Evolutionary conservation across 1,140 invertebrate genomes (phyloP).

Genomic region (Antheraea pernyi): DNA sequence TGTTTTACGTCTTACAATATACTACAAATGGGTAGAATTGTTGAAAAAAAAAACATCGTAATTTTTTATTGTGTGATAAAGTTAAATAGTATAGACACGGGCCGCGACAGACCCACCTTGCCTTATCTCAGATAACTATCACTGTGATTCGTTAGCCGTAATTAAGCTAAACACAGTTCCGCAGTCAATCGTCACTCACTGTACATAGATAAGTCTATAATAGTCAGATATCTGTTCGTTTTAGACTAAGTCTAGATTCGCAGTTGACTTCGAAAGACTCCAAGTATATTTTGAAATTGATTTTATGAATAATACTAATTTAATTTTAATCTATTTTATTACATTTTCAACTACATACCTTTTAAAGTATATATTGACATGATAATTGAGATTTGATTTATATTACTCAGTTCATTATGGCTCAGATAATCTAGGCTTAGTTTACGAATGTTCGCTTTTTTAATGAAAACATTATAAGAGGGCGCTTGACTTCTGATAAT

Average conservation of each 20-base stretch:
- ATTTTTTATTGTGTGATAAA: conserved; percentile 4
- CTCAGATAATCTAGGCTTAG: background rate
- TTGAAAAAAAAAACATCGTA: background rate
- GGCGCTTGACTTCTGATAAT: conserved; percentile 22
- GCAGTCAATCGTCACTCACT: conserved; percentile 8
- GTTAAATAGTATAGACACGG: conserved; percentile 14
- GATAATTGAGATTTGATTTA: background rate
- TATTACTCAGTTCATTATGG: background rate
- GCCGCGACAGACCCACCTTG: conserved; percentile 55
- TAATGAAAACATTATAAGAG: conserved; percentile 17
- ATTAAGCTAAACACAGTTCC: conserved; percentile 36
- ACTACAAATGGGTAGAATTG: too few relatives aligned
- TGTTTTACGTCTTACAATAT: too few relatives aligned
- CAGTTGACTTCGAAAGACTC: background rate
- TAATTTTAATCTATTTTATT: too few relatives aligned
- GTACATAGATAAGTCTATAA: background rate
- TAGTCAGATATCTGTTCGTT: background rate
- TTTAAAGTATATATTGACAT: too few relatives aligned
- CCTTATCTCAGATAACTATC: conserved; percentile 68
- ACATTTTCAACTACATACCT: too few relatives aligned
- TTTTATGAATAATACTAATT: background rate
- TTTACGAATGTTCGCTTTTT: background rate
- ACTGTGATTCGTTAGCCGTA: conserved; percentile 71
- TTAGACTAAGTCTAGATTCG: conserved; percentile 4
- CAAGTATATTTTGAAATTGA: background rate